Conservation (phyloP, 2,113 vertebrate genomes). For the Salvelinus namaycush region DNA sequence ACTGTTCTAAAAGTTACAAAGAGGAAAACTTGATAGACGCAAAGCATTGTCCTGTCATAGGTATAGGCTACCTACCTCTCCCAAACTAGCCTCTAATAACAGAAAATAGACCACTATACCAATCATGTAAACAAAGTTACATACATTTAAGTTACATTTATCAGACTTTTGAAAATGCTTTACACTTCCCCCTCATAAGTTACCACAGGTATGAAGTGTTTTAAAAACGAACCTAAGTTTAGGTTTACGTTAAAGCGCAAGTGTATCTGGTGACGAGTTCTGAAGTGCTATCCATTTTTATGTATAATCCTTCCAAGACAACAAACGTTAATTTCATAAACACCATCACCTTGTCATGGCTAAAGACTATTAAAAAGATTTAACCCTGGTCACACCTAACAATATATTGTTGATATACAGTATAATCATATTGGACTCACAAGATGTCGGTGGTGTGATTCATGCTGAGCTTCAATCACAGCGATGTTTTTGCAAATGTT, state of each 20-base stretch:
- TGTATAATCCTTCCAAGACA: background rate
- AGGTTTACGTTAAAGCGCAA: too few species aligned
- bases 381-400: slow-evolving; percentile 25
- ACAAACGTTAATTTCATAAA: slow-evolving; percentile 23
- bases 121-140: too few species aligned
- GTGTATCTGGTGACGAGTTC: slow-evolving; percentile 27
- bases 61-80: slow-evolving; percentile 44
- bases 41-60: slow-evolving; percentile 59
- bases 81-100: slow-evolving; percentile 16
- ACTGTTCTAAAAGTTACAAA: slow-evolving; percentile 12
- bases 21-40: slow-evolving; percentile 56
- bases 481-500: slow-evolving; percentile 39
- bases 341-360: slow-evolving; percentile 13
- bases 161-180: background rate
- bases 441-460: slow-evolving; percentile 59
- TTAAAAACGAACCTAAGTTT: too few species aligned
- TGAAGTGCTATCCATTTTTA: too few species aligned
- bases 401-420: slow-evolving; percentile 30
- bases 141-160: too few species aligned
- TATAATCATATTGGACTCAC: slow-evolving; percentile 60
- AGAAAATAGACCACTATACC: slow-evolving; percentile 41
- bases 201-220: too few species aligned
- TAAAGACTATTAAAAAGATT: background rate
- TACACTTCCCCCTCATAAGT: too few species aligned
- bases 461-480: slow-evolving; percentile 53